These are phyloP conservation scores for Pseudorhombus dupliciocellatus DNA, from an alignment of 2,113 vertebrate genomes.

Conservation along the genomic window DNA sequence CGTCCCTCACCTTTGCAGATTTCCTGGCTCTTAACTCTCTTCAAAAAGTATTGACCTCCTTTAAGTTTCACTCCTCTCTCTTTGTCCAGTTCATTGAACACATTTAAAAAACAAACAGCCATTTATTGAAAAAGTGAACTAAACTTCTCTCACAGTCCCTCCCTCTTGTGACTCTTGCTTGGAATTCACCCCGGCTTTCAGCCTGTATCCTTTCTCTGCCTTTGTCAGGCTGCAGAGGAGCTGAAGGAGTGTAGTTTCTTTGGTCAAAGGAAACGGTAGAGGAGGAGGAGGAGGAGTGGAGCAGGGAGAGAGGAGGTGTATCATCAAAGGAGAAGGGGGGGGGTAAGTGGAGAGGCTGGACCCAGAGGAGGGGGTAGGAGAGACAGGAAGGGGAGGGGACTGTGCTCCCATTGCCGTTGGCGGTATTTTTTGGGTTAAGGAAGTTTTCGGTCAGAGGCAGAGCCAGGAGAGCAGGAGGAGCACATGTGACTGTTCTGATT, in stretches of 20 bases:
- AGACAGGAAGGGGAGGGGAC: slow-evolving; percentile 60
- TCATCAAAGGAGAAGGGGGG: slow-evolving; percentile 26
- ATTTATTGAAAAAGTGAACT: no score
- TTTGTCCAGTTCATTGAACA: no score
- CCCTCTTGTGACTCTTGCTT: slow-evolving; percentile 4
- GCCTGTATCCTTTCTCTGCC: slow-evolving; percentile 3
- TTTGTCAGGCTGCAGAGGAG: slow-evolving; percentile 54
- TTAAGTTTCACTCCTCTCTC: no score
- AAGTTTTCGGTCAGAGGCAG: slow-evolving; percentile 49
- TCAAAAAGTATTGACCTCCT: no score
- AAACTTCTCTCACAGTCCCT: not conserved
- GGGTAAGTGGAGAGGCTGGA: slow-evolving; percentile 32
- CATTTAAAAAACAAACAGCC: no score
- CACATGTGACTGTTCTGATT: slow-evolving; percentile 7
- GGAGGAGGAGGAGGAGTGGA: slow-evolving; percentile 51
- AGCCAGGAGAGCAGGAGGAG: slow-evolving; percentile 48
- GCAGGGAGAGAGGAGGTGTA: slow-evolving; percentile 52
- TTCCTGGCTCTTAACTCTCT: no score
- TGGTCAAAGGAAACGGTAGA: slow-evolving; percentile 64
- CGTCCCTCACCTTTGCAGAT: no score
- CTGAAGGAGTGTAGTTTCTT: slow-evolving; percentile 49
- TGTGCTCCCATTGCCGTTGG: slow-evolving; percentile 64
- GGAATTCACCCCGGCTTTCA: slow-evolving; percentile 11
- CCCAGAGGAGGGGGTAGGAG: slow-evolving; percentile 27
- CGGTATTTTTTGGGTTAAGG: slow-evolving; percentile 44